Evolutionary conservation across 2,888 invertebrate genomes (phyloP), one percentile per base, ranked within the genome.

Genomic region (Tetanocera ferruginea): DNA sequence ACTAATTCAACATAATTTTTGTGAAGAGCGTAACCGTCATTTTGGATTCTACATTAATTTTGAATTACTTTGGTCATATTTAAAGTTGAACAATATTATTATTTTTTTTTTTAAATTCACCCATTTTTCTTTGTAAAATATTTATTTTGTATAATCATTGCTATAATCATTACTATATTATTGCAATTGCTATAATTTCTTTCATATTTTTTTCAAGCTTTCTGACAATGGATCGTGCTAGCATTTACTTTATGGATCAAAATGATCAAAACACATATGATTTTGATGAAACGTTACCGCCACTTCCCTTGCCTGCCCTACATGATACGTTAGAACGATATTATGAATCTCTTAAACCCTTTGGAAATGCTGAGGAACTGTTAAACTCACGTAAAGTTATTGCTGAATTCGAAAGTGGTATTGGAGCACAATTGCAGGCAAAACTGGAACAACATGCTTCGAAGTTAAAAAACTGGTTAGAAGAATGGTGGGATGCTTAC

Each of bases 401-500:
- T n/a, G 83, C 89, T 34, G 85, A 91, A 78, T 93, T 93, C 86
- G 88, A 89, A 78, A 84, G 86, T 37, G 91, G 91, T 5, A 84
- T 91, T 78, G 93, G 93, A 1, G 85, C 87, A 72, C 81, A 90
- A 37, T 85, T 93, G 14, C 92, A 93, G 1, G 82, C 84, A 1
- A 88, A 89, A 80, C 86, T 93, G 0, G 81, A 88, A 34, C 84
- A 90, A 70, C 89, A 88, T 80, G 91, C 91, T 11, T 84, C 87
- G 52, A 87, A 84, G 9, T 85, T 89, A 82, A 90, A 89, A 81
- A 93, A 93, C 84, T 93, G 93, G 93, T 89, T 90, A 72, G 91
- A 91, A 79, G 87, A 88, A 81, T 93, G 92, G 91, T 93, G 93
- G 93, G 91, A 91, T 82, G 89, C 91, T 51, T 90, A 91, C 80